These are phyloP conservation scores for Acheta domesticus DNA, from an alignment of 2,888 invertebrate genomes.

Conservation along the genomic window DNA sequence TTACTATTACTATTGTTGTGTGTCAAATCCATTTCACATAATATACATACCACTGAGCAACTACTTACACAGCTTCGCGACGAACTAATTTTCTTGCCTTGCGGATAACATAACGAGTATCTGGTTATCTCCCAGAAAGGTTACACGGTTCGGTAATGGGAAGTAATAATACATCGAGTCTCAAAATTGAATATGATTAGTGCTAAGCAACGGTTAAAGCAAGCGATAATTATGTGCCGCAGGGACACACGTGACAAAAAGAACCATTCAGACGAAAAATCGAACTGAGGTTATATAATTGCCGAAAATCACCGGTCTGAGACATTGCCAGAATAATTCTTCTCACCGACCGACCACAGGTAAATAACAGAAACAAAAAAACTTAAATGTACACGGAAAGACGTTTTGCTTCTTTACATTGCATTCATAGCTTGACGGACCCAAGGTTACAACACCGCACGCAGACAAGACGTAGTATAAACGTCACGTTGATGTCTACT, in stretches of 20 bases:
- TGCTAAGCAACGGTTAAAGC: neutral
- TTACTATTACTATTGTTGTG: too few relatives aligned
- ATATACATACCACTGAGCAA: too few relatives aligned
- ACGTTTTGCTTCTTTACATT: constrained; percentile 3
- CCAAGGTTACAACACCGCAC: neutral
- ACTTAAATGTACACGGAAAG: neutral
- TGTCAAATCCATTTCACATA: too few relatives aligned
- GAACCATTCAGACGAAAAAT: neutral
- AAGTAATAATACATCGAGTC: too few relatives aligned
- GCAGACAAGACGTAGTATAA: neutral
- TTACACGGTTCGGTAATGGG: too few relatives aligned
- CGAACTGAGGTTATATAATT: neutral
- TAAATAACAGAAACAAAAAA: neutral
- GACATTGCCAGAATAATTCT: neutral
- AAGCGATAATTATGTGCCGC: neutral
- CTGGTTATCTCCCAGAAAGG: too few relatives aligned
- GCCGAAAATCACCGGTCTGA: neutral
- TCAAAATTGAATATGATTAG: neutral
- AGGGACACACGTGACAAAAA: neutral
- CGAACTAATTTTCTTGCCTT: too few relatives aligned
- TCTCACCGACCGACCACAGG: neutral
- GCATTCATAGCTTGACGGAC: neutral
- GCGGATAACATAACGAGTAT: too few relatives aligned
- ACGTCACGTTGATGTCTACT: constrained; percentile 5
- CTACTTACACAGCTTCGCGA: too few relatives aligned